Percentiles rank a stretch among this genome's conserved stretches.
phyloP scores from a whole-genome alignment of 2,113 vertebrate species.

The Cyanoramphus novaezelandiae region DNA sequence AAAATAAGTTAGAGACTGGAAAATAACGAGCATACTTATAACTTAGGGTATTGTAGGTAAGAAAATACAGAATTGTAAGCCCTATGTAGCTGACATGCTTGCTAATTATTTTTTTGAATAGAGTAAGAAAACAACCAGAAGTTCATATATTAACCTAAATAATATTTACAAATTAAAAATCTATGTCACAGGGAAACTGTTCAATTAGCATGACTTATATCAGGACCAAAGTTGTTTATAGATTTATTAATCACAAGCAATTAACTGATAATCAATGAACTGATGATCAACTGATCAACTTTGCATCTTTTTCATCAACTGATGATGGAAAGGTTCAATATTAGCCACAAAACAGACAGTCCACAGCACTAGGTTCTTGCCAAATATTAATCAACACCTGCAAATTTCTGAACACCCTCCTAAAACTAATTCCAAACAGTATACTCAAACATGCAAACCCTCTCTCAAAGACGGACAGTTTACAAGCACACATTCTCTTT shows the following conservation, averaged over 20 bases:
- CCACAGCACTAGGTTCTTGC: neutral
- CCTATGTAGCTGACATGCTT: neutral
- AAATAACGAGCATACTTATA: neutral
- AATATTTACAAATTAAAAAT: neutral
- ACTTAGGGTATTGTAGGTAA: neutral
- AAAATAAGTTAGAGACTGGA: neutral
- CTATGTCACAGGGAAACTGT: neutral
- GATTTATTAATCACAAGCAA: neutral
- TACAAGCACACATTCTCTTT: neutral
- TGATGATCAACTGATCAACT: too few species aligned
- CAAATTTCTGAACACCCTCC: neutral
- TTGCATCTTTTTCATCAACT: too few species aligned
- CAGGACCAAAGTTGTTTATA: neutral
- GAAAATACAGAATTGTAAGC: neutral
- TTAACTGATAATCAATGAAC: neutral
- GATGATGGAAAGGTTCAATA: neutral
- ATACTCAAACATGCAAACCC: neutral
- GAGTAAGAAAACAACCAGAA: neutral
- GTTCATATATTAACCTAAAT: neutral
- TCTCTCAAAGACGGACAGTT: neutral
- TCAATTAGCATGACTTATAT: neutral
- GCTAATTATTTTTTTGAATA: neutral
- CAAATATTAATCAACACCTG: neutral
- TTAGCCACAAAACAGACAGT: neutral
- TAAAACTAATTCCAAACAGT: neutral